These are phyloP conservation scores for Drosophila infuscata DNA, from an alignment of 2,888 invertebrate species.

Conservation along the genomic window DNA sequence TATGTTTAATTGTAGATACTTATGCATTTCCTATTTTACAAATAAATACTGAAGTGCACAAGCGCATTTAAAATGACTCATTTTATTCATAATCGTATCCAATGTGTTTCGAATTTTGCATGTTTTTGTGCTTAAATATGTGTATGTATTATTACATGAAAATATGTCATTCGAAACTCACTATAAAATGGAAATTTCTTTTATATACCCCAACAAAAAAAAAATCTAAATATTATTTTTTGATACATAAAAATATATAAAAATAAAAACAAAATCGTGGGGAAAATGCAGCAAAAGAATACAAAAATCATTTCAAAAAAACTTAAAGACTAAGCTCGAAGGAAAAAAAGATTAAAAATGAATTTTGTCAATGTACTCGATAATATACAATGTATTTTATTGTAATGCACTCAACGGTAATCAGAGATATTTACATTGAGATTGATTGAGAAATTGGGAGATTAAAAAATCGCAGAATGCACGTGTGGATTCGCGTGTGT, in stretches of 20 bases:
- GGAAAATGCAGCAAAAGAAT: background rate
- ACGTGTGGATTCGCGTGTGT: slow-evolving; percentile 1
- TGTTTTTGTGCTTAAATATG: background rate
- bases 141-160: background rate
- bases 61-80: slow-evolving; percentile 12
- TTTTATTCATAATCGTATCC: slow-evolving; percentile 28
- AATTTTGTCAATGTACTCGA: background rate
- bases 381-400: slow-evolving; percentile 17
- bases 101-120: slow-evolving; percentile 5
- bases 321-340: slow-evolving; percentile 8
- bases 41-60: background rate
- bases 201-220: background rate
- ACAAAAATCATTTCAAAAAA: background rate
- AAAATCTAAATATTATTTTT: background rate
- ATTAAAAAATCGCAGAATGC: slow-evolving; percentile 8
- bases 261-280: background rate
- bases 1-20: background rate
- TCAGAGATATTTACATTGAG: slow-evolving; percentile 12
- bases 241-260: background rate
- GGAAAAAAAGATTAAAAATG: background rate
- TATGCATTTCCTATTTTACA: background rate
- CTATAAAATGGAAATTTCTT: background rate
- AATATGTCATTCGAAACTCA: background rate
- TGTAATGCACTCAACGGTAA: slow-evolving; percentile 5
- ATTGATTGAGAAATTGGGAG: slow-evolving; percentile 2